Percentiles rank a stretch among this genome's conserved stretches.
Evolutionary conservation across 2,888 invertebrate species (phyloP).

Genomic region (Eurytoma adleriae): DNA sequence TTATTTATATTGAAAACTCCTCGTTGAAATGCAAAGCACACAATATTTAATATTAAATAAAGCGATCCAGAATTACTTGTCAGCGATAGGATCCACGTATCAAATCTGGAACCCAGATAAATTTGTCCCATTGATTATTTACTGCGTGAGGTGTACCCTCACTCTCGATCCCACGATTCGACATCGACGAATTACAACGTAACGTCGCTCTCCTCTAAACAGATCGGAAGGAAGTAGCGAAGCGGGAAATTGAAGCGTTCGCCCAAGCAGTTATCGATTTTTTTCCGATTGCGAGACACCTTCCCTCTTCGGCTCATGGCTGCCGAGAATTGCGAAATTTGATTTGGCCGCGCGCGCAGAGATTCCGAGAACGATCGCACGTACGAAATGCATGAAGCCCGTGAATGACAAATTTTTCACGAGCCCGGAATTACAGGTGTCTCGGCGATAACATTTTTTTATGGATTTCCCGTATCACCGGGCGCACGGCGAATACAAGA

Average conservation of each 20-base stretch:
- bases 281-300: constrained; percentile 1
- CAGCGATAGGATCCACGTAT: no score
- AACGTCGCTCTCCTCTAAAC: constrained; percentile 30
- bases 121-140: no score
- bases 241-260: constrained; percentile 48
- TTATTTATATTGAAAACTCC: no score
- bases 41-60: no score
- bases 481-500: no score
- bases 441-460: no score
- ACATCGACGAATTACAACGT: constrained; percentile 31
- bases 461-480: no score
- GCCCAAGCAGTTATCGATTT: constrained; percentile 22
- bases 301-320: background rate
- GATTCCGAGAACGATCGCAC: background rate
- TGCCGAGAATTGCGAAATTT: constrained; percentile 45
- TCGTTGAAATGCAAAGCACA: no score
- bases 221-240: constrained; percentile 32
- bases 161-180: no score
- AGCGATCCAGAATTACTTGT: no score
- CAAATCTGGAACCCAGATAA: no score
- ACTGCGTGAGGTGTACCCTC: no score
- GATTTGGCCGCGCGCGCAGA: constrained; percentile 1
- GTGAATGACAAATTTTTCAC: constrained; percentile 24
- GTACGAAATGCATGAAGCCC: constrained; percentile 24
- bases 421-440: background rate